Evolutionary conservation across 2,797 vertebrate species (phyloP).

Genomic region (Sebastes itinus): DNA sequence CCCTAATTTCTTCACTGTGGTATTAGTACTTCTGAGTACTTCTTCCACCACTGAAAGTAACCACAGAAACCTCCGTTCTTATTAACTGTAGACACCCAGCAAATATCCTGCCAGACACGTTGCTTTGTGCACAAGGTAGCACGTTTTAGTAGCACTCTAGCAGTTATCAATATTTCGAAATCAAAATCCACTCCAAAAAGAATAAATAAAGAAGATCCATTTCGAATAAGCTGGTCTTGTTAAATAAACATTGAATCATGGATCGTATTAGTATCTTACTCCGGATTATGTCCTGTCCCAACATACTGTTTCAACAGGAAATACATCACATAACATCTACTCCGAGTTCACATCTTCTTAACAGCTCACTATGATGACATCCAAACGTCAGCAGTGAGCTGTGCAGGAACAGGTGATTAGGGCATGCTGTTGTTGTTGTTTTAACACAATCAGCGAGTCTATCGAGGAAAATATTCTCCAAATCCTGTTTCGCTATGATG

Average conservation of each 20-base stretch:
- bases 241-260: background rate
- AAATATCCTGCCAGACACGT: background rate
- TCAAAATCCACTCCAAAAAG: background rate
- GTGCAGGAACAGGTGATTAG: background rate
- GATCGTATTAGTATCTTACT: background rate
- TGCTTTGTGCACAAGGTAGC: background rate
- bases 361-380: background rate
- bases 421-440: background rate
- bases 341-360: no score
- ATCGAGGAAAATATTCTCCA: background rate
- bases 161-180: background rate
- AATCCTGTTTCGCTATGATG: background rate
- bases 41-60: no score
- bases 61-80: no score
- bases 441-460: background rate
- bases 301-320: background rate
- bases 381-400: background rate
- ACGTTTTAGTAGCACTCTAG: background rate
- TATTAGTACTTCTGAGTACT: no score
- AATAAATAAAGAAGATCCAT: background rate
- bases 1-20: no score
- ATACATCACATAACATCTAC: background rate
- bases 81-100: background rate
- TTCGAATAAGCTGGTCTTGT: background rate
- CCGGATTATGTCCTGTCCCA: background rate